Evolutionary conservation across 1,140 invertebrate species (phyloP), one percentile per base, ranked within the genome.

Genomic region (Formica exsecta): DNA sequence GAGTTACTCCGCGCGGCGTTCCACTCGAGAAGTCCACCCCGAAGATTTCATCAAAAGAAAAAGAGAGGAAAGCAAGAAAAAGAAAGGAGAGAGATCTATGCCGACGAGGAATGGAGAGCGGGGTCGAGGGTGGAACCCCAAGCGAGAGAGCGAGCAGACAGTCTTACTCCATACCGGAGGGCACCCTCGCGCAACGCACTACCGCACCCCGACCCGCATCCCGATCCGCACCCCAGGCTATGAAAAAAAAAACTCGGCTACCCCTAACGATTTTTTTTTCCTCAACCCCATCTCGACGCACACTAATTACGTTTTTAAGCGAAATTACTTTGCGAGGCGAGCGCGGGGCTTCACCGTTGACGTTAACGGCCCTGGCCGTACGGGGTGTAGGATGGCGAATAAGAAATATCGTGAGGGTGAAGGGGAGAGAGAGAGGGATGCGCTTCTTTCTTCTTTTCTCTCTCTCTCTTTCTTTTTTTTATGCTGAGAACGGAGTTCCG

Each of bases 301-400:
- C 93, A 93, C 93, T 95, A 95, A 95, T 95, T 95, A 94, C 93
- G 93, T 94, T 94, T 94, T 94, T 95, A 94, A 94, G 93, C 93
- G 92, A 93, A 94, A 94, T 94, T 83, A 83, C 79, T 83, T 83
- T 71, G 79, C 85, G 65, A 68, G 76, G 54, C 76, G 8, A 83
- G 32, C 74, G 44, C 83, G 22, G 83, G 83, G 19, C 59, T 66
- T 70, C 57, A 29, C 44, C 64, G 76, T 54, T 29, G 88, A 89
- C 68, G 54, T 65, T 76, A 87, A 88, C 80, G 77, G 77, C 64
- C 54, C 80, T 54, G 73, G 25, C 71, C 25, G 48, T 51, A 19
- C 75, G 84, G 61, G 68, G 59, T n/a, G 75, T 48, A 71, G 79
- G 86, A 87, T 83, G 32, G 59, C 66, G 86, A 86, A 89, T 90